Conservation (phyloP, 2,797 vertebrate genomes). For the Enteromius treurensis region DNA sequence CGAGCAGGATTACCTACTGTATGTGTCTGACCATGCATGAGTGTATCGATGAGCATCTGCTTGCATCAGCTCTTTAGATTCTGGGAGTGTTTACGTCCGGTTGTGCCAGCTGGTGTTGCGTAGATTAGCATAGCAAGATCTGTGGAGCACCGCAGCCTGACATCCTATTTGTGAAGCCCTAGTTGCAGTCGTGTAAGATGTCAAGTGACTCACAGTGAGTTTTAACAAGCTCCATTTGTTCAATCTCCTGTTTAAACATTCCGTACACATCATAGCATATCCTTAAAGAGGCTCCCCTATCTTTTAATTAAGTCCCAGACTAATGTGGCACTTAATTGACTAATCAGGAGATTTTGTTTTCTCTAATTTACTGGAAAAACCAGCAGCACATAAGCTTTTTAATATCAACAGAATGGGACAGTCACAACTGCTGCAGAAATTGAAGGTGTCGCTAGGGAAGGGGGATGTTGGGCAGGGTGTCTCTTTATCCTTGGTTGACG, state of each 20-base stretch:
- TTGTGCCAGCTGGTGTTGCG: conserved; percentile 66
- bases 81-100: conserved; percentile 65
- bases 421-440: conserved; percentile 69
- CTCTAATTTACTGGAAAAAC: conserved; percentile 84
- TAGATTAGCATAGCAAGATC: conserved; percentile 77
- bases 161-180: conserved; percentile 82
- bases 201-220: conserved; percentile 83
- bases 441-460: conserved; percentile 62
- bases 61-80: conserved; percentile 59
- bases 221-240: conserved; percentile 86
- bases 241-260: conserved; percentile 85
- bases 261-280: conserved; percentile 66
- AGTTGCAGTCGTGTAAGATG: conserved; percentile 79
- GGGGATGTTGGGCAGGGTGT: neutral
- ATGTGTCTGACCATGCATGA: conserved; percentile 22
- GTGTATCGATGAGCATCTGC: conserved; percentile 52
- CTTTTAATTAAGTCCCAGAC: conserved; percentile 85
- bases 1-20: neutral
- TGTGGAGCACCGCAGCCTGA: conserved; percentile 66
- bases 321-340: conserved; percentile 87
- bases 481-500: conserved; percentile 33
- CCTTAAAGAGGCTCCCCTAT: conserved; percentile 80
- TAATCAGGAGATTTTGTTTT: conserved; percentile 87
- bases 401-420: conserved; percentile 68
- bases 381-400: conserved; percentile 77